phyloP scores from a whole-genome alignment of 2,113 vertebrate species.

The Holacanthus passer region DNA sequence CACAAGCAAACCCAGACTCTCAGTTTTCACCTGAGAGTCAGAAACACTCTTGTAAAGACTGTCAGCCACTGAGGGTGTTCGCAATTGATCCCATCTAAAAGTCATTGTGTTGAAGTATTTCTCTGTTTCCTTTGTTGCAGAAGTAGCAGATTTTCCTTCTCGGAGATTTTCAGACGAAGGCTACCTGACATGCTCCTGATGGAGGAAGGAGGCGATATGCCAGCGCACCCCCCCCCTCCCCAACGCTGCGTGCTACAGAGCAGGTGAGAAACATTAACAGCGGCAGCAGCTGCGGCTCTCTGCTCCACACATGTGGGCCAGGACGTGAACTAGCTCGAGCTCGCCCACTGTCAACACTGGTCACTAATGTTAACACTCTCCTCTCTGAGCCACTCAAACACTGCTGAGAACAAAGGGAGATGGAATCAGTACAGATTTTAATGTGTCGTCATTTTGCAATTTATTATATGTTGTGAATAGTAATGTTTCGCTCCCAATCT shows the following conservation, averaged over 20 bases:
- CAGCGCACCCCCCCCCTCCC: not conserved
- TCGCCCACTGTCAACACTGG: slow-evolving; percentile 52
- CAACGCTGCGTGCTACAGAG: slow-evolving; percentile 52
- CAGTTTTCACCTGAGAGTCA: not conserved
- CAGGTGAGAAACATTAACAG: slow-evolving; percentile 78
- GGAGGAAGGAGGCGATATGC: slow-evolving; percentile 40
- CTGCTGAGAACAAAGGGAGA: not conserved
- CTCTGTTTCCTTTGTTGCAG: slow-evolving; percentile 45
- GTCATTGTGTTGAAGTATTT: slow-evolving; percentile 37
- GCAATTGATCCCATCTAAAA: slow-evolving; percentile 34
- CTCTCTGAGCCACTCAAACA: slow-evolving; percentile 28
- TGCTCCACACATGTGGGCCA: slow-evolving; percentile 68
- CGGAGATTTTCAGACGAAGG: slow-evolving; percentile 42
- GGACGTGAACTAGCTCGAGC: slow-evolving; percentile 45
- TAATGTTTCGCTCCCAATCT: not conserved
- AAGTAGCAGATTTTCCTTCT: slow-evolving; percentile 37
- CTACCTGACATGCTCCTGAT: slow-evolving; percentile 59
- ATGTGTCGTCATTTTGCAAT: not conserved
- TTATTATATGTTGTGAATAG: not conserved
- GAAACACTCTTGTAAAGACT: not conserved
- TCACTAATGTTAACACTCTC: slow-evolving; percentile 52
- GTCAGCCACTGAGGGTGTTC: slow-evolving; percentile 4
- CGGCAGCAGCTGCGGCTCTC: slow-evolving; percentile 65
- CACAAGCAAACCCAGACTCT: not conserved
- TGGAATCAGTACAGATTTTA: not conserved